These are phyloP conservation scores for Tiliacea citrago DNA, from an alignment of 2,888 invertebrate species.

Conservation along the genomic window DNA sequence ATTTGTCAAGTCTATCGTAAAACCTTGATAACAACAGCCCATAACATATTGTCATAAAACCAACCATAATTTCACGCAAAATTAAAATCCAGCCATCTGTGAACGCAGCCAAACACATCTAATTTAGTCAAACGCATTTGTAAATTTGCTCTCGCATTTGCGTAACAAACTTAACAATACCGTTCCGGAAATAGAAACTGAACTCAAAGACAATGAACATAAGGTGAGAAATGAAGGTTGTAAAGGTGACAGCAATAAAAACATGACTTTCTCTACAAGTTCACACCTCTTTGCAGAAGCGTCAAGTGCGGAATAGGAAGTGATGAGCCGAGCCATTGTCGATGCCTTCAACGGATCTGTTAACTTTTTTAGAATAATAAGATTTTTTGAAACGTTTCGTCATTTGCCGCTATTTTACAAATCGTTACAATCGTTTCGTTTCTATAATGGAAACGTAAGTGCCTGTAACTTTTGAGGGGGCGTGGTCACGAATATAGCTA, in stretches of 20 bases:
- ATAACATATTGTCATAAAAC: constrained; percentile 38
- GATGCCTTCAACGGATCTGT: constrained; percentile 49
- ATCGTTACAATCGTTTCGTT: constrained; percentile 6
- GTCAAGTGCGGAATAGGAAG: constrained; percentile 73
- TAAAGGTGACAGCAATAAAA: constrained; percentile 63
- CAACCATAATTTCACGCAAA: constrained; percentile 35
- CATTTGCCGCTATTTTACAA: neutral
- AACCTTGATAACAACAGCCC: constrained; percentile 2
- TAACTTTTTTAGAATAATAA: constrained; percentile 24
- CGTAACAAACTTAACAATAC: constrained; percentile 49
- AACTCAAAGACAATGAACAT: constrained; percentile 17
- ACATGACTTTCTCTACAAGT: constrained; percentile 76
- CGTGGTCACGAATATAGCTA: constrained; percentile 1
- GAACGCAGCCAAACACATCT: constrained; percentile 25
- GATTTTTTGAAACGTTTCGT: constrained; percentile 19
- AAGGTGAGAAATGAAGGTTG: constrained; percentile 42
- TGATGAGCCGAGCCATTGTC: constrained; percentile 61
- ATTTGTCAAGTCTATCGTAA: neutral
- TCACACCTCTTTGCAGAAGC: constrained; percentile 80
- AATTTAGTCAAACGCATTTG: constrained; percentile 37
- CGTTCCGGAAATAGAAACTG: constrained; percentile 29
- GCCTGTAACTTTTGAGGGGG: neutral
- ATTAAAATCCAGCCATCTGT: constrained; percentile 32
- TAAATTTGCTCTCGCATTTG: constrained; percentile 46
- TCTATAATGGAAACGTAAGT: neutral